Base-by-base conservation (phyloP, 2,888 invertebrate species). In the Fragum fragum region DNA sequence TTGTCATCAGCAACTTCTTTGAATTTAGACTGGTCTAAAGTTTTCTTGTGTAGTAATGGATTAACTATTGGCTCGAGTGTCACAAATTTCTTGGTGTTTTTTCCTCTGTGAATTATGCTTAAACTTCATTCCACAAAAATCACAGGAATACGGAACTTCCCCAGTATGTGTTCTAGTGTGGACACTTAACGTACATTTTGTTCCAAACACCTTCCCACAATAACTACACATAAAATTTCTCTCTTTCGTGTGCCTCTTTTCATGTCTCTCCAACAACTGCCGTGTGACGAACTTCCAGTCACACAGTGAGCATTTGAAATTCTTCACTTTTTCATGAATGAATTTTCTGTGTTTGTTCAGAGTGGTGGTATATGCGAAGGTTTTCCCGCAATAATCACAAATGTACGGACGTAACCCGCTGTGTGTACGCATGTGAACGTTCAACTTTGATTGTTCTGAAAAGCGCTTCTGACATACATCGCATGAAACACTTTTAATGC, bases 51-150 rank as follows among this genome's bases (percentile, higher is more conserved):
- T n/a, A 36, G 32, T 6, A 9, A 36, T 9, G 32, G 32, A 36
- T 36, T 36, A 36, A 3, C 9, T 9, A 36, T 36, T 36, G 3
- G 32, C 9, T 36, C 9, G 32, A 36, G 3, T 3, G 9, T 36
- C 32, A 63, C 63, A 63, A n/a, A n/a, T 63, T n/a, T 6, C 28
- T n/a, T 63, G 32, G 32, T 63, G 63, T 36, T 32, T 36, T n/a
- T 32, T 63, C 21, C 63, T 63, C 1, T n/a, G n/a, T 1, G n/a
- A n/a, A 32, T 63, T 63, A n/a, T 36, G 18, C 18, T 63, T 63
- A 32, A 63, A 63, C 16, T 32, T 16, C 9, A n/a, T 7, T 5
- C 36, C 63, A 21, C 63, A 63, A 63, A n/a, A 63, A 63, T 36
- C 63, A 63, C 63, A 63, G 9, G n/a, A 16, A 21, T 63, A 63